Percentiles rank a stretch among this genome's conserved stretches.
phyloP scores from a whole-genome alignment of 2,888 invertebrate species.

The Rhyacophila evoluta region DNA sequence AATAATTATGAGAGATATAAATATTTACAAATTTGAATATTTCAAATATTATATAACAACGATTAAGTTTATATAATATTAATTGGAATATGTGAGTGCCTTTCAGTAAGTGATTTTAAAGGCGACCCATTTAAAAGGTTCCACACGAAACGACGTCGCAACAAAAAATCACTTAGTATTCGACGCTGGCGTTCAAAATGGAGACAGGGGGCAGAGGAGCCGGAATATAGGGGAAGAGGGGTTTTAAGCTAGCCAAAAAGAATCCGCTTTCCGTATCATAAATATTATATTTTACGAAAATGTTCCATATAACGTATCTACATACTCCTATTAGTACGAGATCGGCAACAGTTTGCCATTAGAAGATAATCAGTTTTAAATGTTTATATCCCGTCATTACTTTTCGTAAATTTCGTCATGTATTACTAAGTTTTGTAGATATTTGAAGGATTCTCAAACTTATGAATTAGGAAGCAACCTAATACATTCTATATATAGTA shows the following conservation, averaged over 20 bases:
- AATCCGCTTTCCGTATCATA: not conserved
- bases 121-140: not conserved
- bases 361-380: not conserved
- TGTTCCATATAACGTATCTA: not conserved
- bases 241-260: not conserved
- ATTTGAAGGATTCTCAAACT: no score
- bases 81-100: not conserved
- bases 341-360: not conserved
- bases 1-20: no score
- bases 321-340: not conserved
- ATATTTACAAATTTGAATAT: no score
- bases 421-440: no score
- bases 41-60: no score
- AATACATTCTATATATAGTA: no score
- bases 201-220: not conserved
- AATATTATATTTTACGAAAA: slow-evolving; percentile 1
- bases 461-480: no score
- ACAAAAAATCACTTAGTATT: slow-evolving; percentile 19
- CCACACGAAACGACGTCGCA: not conserved
- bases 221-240: not conserved
- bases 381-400: no score
- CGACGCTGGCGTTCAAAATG: not conserved
- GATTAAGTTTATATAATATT: no score
- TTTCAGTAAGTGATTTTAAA: not conserved
- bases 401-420: no score